Evolutionary conservation across 2,797 vertebrate genomes (phyloP).

Genomic region (Okamejei kenojei): DNA sequence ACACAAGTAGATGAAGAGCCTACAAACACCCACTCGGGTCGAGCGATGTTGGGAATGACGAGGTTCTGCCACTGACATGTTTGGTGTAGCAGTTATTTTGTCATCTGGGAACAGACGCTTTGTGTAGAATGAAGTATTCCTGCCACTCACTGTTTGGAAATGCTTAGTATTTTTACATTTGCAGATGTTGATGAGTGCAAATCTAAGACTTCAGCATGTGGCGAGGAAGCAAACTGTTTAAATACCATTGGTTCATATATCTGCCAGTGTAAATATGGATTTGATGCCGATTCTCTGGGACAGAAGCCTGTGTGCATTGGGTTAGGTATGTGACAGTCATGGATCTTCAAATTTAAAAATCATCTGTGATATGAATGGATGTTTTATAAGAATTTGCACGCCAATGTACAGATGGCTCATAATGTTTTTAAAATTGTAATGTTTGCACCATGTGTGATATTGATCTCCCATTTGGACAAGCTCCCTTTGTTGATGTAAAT

Average conservation of each 20-base stretch:
- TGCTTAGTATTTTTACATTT: neutral
- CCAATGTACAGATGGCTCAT: no score
- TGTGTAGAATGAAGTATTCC: neutral
- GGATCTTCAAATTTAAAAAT: neutral
- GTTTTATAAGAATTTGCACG: neutral
- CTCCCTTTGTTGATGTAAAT: no score
- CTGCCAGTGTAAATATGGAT: neutral
- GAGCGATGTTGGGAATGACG: no score
- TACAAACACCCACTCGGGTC: no score
- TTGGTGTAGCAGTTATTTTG: neutral
- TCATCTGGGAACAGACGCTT: neutral
- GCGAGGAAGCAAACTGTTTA: neutral
- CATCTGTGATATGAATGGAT: neutral
- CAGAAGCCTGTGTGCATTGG: neutral
- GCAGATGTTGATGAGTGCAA: conserved; percentile 13
- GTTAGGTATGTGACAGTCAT: neutral
- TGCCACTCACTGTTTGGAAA: neutral
- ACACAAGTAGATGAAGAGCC: no score
- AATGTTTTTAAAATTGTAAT: neutral
- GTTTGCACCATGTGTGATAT: neutral
- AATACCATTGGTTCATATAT: conserved; percentile 30
- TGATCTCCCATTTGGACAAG: neutral
- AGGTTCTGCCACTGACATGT: no score
- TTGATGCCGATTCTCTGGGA: no score
- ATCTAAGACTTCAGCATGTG: neutral